Conservation (phyloP, 2,797 vertebrate genomes). For the Poeciliopsis paucimaculata region DNA sequence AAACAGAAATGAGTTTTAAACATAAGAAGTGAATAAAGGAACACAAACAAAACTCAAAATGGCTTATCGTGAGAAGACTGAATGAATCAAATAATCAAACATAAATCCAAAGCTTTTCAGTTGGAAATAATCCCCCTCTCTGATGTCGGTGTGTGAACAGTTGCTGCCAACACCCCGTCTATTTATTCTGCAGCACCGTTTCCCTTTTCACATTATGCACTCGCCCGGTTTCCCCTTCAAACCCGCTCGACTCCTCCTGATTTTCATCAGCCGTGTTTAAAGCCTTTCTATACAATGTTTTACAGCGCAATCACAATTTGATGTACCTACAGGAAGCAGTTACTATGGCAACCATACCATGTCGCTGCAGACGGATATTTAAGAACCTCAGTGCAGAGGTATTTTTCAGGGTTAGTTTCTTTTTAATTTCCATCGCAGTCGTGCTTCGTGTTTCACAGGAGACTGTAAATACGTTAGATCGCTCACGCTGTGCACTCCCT, state of each 20-base stretch:
- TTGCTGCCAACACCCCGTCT: neutral
- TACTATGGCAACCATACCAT: constrained; percentile 29
- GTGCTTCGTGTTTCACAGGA: neutral
- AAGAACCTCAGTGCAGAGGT: constrained; percentile 2
- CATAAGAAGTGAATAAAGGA: neutral
- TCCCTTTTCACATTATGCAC: constrained; percentile 9
- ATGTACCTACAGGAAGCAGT: constrained; percentile 32
- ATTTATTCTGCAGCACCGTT: neutral
- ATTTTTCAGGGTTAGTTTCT: neutral
- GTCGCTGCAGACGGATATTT: neutral
- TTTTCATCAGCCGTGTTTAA: constrained; percentile 24
- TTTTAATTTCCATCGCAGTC: neutral
- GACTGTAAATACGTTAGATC: constrained; percentile 2
- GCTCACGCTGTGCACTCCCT: neutral
- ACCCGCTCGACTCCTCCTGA: constrained; percentile 7
- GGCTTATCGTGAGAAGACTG: neutral
- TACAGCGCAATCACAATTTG: constrained; percentile 36
- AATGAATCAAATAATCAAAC: neutral
- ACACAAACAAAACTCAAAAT: neutral
- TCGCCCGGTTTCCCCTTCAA: neutral
- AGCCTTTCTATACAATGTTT: constrained; percentile 19
- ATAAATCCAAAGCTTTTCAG: neutral
- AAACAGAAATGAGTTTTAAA: neutral
- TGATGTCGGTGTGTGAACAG: neutral
- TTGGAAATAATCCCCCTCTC: neutral